A percentile compares a stretch with the other conserved stretches of the same genome.
phyloP scores from a whole-genome alignment of 2,113 vertebrate genomes.

The Atherinomorus stipes region DNA sequence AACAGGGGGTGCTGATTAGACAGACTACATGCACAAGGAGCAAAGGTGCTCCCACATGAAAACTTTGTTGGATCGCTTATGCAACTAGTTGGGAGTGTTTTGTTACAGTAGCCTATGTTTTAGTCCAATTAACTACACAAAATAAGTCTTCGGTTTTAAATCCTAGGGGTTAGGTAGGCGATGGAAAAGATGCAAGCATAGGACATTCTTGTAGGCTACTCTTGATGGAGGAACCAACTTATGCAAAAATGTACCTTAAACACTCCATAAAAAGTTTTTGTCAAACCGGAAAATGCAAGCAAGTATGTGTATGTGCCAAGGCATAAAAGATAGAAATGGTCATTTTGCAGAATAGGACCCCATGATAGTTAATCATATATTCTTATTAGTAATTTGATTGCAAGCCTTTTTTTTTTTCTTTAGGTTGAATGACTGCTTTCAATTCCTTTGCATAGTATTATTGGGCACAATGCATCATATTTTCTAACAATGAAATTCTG shows the following conservation, averaged over 20 bases:
- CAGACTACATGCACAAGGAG: background rate
- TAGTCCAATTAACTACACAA: background rate
- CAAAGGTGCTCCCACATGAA: background rate
- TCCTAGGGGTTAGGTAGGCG: too few relatives aligned
- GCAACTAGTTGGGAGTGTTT: background rate
- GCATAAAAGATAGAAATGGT: too few relatives aligned
- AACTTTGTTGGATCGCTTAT: conserved; percentile 4
- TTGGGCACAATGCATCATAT: background rate
- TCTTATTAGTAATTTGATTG: background rate
- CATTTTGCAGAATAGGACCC: too few relatives aligned
- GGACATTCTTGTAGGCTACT: too few relatives aligned
- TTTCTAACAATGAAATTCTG: background rate
- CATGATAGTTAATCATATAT: background rate
- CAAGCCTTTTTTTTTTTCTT: background rate
- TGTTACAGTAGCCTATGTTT: conserved; percentile 15
- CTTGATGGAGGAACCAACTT: background rate
- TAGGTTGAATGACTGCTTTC: background rate
- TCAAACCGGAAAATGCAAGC: background rate
- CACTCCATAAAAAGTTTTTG: too few relatives aligned
- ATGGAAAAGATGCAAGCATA: background rate
- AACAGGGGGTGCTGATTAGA: conserved; percentile 67
- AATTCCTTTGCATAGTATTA: background rate
- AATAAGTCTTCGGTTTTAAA: background rate
- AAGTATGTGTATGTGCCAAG: background rate
- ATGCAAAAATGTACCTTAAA: too few relatives aligned